Percentiles rank a stretch among this genome's conserved stretches.
These are phyloP conservation scores for Machimus atricapillus DNA, from an alignment of 2,888 invertebrate genomes.

Conservation along the genomic window DNA sequence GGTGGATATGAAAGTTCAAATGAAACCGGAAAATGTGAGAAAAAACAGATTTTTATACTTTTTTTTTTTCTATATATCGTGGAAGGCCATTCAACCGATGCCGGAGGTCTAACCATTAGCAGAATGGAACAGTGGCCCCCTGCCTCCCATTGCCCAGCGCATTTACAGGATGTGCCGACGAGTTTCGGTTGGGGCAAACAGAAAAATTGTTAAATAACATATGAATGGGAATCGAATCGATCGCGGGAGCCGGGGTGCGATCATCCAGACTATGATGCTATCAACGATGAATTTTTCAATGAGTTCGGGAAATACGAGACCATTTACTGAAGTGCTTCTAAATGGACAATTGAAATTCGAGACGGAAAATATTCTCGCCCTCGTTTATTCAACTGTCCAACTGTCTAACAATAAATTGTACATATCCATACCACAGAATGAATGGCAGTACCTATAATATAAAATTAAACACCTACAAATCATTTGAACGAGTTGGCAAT, in stretches of 20 bases:
- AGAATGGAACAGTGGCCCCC: background rate
- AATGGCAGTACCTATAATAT: background rate
- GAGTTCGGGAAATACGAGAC: background rate
- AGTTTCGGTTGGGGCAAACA: background rate
- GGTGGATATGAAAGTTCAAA: conserved; percentile 29
- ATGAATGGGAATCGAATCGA: background rate
- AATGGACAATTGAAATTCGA: background rate
- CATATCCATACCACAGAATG: background rate
- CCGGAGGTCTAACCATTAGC: background rate
- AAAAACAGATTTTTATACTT: background rate
- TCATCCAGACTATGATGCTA: background rate
- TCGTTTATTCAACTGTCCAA: background rate
- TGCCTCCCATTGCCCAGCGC: background rate
- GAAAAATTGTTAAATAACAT: conserved; percentile 1
- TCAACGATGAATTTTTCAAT: background rate
- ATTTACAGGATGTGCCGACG: background rate
- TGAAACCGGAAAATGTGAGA: conserved; percentile 12
- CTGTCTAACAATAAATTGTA: background rate
- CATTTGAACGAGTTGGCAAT: background rate
- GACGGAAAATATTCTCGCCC: background rate
- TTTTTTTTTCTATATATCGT: background rate
- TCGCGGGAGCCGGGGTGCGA: background rate
- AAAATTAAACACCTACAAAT: background rate
- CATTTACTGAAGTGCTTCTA: background rate
- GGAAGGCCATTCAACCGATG: background rate